phyloP scores from a whole-genome alignment of 2,113 vertebrate genomes.

The Indicator maculatus region DNA sequence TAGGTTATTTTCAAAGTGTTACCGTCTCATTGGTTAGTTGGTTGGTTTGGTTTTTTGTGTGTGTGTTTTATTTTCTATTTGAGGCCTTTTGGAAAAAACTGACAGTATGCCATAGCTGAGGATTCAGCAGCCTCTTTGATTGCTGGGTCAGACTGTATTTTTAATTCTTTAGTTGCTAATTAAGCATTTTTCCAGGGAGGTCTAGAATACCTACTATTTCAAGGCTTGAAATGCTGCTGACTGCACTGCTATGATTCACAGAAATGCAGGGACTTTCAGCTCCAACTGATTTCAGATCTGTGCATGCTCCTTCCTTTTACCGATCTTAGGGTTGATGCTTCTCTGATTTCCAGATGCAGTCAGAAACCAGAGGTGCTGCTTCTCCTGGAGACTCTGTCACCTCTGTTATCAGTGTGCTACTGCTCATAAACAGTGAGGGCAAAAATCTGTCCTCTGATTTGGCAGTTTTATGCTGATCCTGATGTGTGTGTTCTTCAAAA shows the following conservation, averaged over 20 bases:
- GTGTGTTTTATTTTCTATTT: neutral
- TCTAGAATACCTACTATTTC: neutral
- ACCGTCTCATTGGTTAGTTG: neutral
- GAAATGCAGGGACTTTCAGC: neutral
- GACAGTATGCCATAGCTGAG: neutral
- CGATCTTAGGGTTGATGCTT: neutral
- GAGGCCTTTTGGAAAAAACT: neutral
- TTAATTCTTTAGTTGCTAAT: neutral
- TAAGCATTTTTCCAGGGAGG: neutral
- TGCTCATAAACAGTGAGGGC: neutral
- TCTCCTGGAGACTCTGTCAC: neutral
- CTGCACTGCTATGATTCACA: neutral
- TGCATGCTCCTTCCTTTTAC: neutral
- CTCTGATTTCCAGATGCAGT: neutral
- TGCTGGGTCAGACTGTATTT: neutral
- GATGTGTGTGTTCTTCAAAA: neutral
- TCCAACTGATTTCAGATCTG: accelerated
- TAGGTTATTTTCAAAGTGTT: neutral
- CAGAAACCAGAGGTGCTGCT: neutral
- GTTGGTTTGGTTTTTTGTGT: too few relatives aligned
- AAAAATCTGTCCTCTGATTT: neutral
- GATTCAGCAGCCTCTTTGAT: neutral
- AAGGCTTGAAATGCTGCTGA: neutral
- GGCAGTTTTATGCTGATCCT: neutral
- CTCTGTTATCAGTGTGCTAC: neutral